Evolutionary conservation across 2,797 vertebrate species (phyloP).

Genomic region (Muraenolepis orangiensis): DNA sequence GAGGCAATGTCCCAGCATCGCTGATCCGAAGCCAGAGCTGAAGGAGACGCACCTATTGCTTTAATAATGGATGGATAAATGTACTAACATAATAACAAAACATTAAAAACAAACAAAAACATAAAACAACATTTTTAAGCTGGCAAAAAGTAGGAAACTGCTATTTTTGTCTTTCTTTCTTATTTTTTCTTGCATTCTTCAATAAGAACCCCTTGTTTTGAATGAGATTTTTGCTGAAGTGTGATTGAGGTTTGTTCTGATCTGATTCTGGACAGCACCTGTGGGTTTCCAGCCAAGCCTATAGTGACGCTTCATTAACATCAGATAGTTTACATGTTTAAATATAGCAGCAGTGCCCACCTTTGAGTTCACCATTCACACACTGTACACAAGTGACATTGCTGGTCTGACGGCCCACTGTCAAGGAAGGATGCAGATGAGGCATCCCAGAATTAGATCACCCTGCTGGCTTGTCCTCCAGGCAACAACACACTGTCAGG

Average conservation of each 20-base stretch:
- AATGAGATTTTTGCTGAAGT: neutral
- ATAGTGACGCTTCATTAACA: neutral
- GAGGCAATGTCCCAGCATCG: neutral
- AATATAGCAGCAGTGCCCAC: neutral
- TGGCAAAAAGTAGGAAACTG: too few relatives aligned
- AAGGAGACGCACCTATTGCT: neutral
- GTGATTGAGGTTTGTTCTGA: neutral
- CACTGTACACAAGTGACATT: neutral
- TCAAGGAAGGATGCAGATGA: slow-evolving; percentile 31
- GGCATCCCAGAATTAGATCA: slow-evolving; percentile 56
- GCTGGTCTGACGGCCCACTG: slow-evolving; percentile 4
- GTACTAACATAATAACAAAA: too few relatives aligned
- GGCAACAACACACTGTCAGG: slow-evolving; percentile 10
- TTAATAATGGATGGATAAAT: too few relatives aligned
- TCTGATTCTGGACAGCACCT: neutral
- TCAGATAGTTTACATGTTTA: neutral
- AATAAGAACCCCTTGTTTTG: neutral
- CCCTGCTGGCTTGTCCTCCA: slow-evolving; percentile 39
- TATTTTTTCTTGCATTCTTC: neutral
- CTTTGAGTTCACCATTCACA: neutral
- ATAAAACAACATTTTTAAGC: too few relatives aligned
- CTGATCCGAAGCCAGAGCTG: neutral
- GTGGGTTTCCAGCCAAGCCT: neutral
- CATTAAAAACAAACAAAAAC: too few relatives aligned
- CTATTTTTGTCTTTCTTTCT: neutral